A percentile compares a stretch with the other conserved stretches of the same genome.
These are phyloP conservation scores for Epizoanthus ramosus DNA, from an alignment of 92 coral and sea anemone genomes.

Conservation along the genomic window DNA sequence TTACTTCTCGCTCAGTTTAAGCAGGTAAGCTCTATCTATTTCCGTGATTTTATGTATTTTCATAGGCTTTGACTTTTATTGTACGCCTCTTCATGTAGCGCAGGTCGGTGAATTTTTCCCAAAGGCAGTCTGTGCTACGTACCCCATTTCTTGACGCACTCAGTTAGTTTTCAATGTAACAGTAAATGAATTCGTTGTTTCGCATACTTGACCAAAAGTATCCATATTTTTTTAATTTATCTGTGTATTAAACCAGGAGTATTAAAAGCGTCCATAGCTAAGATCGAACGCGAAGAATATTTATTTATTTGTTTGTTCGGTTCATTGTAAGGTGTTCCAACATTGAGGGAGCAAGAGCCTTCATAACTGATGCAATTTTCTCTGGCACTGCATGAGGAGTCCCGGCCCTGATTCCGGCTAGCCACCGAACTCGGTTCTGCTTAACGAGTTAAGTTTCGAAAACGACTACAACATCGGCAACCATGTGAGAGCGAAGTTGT, in stretches of 20 bases:
- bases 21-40: conserved; percentile 5
- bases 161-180: too few relatives aligned
- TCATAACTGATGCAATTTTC: background rate
- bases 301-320: conserved; percentile 15
- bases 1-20: background rate
- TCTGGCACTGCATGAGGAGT: background rate
- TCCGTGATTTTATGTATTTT: background rate
- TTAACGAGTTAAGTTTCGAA: too few relatives aligned
- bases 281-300: conserved; percentile 11
- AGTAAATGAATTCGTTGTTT: background rate
- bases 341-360: background rate
- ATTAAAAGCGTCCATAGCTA: conserved; percentile 5
- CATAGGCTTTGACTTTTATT: background rate
- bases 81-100: background rate
- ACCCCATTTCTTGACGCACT: too few relatives aligned
- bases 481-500: too few relatives aligned
- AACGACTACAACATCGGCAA: too few relatives aligned
- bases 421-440: background rate
- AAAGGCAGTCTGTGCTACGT: too few relatives aligned
- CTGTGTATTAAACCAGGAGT: too few relatives aligned
- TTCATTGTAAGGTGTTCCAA: conserved; percentile 2
- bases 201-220: background rate
- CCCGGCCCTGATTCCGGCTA: background rate
- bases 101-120: too few relatives aligned
- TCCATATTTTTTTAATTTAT: background rate